Conservation (phyloP, 2,888 invertebrate species). For the Periphyllus acericola region DNA sequence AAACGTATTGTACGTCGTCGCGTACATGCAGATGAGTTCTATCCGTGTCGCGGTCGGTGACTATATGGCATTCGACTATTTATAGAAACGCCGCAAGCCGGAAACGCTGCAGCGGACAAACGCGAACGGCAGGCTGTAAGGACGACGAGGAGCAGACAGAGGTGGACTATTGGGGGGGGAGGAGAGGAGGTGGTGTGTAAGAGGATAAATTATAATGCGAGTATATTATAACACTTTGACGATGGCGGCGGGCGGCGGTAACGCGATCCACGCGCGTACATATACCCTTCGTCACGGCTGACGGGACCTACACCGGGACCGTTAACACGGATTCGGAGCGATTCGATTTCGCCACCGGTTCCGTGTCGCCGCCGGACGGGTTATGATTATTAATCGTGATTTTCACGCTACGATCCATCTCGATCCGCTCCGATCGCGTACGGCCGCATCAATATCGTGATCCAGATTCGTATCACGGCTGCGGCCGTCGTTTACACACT, state of each 20-base stretch:
- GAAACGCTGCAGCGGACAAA: background rate
- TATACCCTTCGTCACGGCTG: background rate
- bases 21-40: too few relatives aligned
- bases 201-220: background rate
- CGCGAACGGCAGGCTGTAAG: background rate
- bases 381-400: too few relatives aligned
- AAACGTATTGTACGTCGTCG: too few relatives aligned
- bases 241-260: background rate
- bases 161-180: too few relatives aligned
- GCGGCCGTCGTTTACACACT: background rate
- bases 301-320: background rate
- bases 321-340: background rate
- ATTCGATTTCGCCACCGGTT: background rate
- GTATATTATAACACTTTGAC: background rate
- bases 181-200: background rate
- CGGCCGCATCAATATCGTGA: too few relatives aligned
- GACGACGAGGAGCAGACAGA: too few relatives aligned
- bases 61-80: background rate
- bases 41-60: background rate
- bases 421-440: background rate
- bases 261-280: background rate
- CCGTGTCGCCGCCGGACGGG: too few relatives aligned
- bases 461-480: background rate
- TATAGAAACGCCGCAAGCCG: constrained; percentile 13
- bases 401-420: too few relatives aligned